Conservation (phyloP, 2,797 vertebrate species). For the Propithecus perrieri region DNA sequence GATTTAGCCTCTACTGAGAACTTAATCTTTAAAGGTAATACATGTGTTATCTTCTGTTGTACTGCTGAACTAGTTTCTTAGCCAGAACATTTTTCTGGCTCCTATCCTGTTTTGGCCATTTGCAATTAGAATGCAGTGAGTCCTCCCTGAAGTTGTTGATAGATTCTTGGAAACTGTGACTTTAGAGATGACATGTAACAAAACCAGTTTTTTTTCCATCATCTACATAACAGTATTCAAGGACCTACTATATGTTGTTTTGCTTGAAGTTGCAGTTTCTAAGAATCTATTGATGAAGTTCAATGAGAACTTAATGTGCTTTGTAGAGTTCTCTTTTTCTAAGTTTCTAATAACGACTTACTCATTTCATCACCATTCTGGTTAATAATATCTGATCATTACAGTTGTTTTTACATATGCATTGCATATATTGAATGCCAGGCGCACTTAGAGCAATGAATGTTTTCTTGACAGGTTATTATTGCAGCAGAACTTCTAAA, state of each 20-base stretch:
- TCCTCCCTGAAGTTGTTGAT: background rate
- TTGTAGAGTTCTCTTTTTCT: background rate
- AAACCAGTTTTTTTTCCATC: background rate
- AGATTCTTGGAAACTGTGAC: background rate
- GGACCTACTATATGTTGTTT: background rate
- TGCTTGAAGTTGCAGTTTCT: background rate
- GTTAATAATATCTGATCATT: background rate
- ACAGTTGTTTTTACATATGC: background rate
- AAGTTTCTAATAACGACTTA: background rate
- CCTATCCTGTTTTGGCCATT: background rate
- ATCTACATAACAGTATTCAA: background rate
- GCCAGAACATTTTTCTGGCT: background rate
- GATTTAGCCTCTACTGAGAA: background rate
- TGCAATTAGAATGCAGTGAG: background rate
- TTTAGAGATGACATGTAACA: background rate
- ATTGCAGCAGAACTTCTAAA: constrained; percentile 97
- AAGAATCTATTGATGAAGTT: background rate
- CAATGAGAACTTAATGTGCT: background rate
- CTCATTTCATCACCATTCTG: background rate
- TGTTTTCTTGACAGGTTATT: constrained; percentile 90
- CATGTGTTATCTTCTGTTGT: background rate
- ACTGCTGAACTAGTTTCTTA: background rate
- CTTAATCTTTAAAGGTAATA: background rate
- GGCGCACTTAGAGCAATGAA: background rate
- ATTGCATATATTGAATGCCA: too few relatives aligned